Evolutionary conservation across 2,888 invertebrate species (phyloP), one percentile per base, ranked within the genome.

Genomic region (Steinernema scapterisci): DNA sequence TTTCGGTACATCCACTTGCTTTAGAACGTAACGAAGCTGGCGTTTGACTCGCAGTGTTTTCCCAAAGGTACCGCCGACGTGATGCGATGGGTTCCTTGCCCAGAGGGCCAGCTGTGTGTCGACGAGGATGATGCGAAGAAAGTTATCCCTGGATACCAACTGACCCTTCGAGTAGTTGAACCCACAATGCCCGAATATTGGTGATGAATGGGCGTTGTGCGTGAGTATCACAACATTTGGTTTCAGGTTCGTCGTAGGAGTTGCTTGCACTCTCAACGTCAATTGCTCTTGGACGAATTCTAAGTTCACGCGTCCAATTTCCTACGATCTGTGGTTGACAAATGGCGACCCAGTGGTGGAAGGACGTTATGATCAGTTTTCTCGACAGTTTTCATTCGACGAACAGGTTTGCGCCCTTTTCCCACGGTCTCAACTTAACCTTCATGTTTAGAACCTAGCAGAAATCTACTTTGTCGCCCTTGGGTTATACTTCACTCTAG

Each of bases 371-470:
- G 93, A 93, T 25, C 63, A 63, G 75, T 91, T 97, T 84, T 92
- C 94, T 75, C 95, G 95, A 89, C 95, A 97, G 88, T 97, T 97
- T 88, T 96, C 96, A 0, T 97, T 95, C 89, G 97, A 97, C 88
- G 91, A 93, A 87, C 95, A 90, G 88, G 84, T 83, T 45, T 38
- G 73, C 38, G 11, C 16, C 7, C 25, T 2, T 1, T 52, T 23
- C 11, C n/a, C n/a, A n/a, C n/a, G n/a, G n/a, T n/a, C n/a, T n/a
- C n/a, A n/a, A n/a, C n/a, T n/a, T 19, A 48, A 48, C 19, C 48
- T 48, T 48, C 38, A 38, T 7, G 71, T 80, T 74, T 72, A 84
- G 83, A 90, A 95, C 88, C 93, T 95, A 9, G 90, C 95, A 75
- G 95, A 95, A 89, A 91, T 96, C 83, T 95, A 95, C 90, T 90